These are phyloP conservation scores for Latrodectus hesperus DNA, from an alignment of 2,888 invertebrate genomes.

Conservation along the genomic window DNA sequence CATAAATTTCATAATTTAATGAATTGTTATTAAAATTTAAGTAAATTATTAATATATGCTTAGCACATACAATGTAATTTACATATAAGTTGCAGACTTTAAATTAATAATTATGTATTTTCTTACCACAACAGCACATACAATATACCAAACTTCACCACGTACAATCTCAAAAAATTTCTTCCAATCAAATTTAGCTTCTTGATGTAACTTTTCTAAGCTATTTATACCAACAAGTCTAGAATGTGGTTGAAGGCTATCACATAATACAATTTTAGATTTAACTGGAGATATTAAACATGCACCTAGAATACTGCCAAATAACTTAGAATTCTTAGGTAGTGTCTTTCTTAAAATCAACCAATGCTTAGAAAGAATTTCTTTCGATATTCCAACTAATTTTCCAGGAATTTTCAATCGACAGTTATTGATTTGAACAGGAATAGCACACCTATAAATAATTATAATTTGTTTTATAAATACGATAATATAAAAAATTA, in stretches of 20 bases:
- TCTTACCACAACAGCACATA: conserved; percentile 86
- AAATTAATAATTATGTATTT: not conserved
- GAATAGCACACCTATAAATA: not conserved
- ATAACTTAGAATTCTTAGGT: conserved; percentile 35
- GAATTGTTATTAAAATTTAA: no score
- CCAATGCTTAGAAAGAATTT: conserved; percentile 10
- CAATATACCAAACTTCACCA: conserved; percentile 85
- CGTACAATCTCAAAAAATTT: conserved; percentile 83
- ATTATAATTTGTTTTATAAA: not conserved
- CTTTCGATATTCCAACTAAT: conserved; percentile 10
- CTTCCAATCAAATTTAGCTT: conserved; percentile 83
- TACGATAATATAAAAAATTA: not conserved
- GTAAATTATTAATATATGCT: no score
- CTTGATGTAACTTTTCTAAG: conserved; percentile 63
- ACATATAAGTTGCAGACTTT: no score
- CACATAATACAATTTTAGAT: conserved; percentile 40
- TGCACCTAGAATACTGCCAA: conserved; percentile 36
- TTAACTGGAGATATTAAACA: conserved; percentile 29
- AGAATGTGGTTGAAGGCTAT: conserved; percentile 33
- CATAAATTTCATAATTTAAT: no score
- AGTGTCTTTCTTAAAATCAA: not conserved
- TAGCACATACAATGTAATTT: no score
- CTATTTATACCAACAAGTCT: conserved; percentile 62
- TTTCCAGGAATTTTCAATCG: conserved; percentile 11
- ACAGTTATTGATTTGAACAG: not conserved